Conservation (phyloP, 37 sponge, comb jelly and placozoan species). For the Axinella damicornis region DNA sequence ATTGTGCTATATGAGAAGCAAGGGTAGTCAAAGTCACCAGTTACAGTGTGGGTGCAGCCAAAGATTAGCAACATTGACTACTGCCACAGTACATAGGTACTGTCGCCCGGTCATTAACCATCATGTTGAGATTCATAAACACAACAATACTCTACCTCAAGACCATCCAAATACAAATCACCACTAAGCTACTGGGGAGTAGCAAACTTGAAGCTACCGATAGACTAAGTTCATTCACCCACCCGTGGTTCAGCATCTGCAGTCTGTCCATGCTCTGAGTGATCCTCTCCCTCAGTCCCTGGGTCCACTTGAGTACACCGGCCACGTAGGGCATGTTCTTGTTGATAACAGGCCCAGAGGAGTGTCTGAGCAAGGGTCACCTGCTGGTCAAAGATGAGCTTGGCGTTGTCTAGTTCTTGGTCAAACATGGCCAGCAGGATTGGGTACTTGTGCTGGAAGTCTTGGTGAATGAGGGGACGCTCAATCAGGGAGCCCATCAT, state of each 20-base stretch:
- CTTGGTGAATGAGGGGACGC: constrained; percentile 81
- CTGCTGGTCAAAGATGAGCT: constrained; percentile 88
- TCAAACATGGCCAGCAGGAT: constrained; percentile 79
- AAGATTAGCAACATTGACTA: too few species aligned
- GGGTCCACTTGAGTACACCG: constrained; percentile 91
- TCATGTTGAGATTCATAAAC: too few species aligned
- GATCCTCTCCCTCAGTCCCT: constrained; percentile 88
- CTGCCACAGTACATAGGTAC: too few species aligned
- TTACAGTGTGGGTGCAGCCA: too few species aligned
- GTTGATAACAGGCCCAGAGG: constrained; percentile 76
- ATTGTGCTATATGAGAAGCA: constrained; percentile 54
- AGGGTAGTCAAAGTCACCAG: too few species aligned
- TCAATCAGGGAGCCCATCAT: constrained; percentile 93
- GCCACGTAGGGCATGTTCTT: constrained; percentile 98
- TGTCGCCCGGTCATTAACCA: too few species aligned
- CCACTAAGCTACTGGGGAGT: not conserved
- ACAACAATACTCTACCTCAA: too few species aligned
- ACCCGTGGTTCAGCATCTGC: constrained; percentile 81
- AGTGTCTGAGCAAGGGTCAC: constrained; percentile 34
- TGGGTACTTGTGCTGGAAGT: constrained; percentile 93
- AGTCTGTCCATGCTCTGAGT: constrained; percentile 70
- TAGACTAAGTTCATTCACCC: not conserved
- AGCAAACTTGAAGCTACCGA: not conserved
- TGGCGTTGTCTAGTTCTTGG: constrained; percentile 85
- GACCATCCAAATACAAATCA: too few species aligned